Conservation (phyloP, 2,113 vertebrate genomes). For the Leptosomus discolor region DNA sequence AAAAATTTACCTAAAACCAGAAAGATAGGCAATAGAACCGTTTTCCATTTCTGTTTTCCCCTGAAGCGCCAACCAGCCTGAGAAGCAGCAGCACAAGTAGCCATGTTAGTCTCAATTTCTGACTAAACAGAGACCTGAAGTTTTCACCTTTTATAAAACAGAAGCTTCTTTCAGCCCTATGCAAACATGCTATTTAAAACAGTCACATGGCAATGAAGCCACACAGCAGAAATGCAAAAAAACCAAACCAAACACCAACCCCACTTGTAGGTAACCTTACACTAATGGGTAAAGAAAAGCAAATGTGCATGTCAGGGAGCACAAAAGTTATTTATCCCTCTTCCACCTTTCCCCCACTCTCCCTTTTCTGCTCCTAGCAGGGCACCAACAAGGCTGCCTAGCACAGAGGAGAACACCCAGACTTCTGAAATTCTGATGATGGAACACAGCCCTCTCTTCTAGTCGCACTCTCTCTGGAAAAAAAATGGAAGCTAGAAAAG, state of each 20-base stretch:
- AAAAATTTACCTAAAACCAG: conserved; percentile 71
- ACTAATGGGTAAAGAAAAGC: neutral
- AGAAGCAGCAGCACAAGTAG: conserved; percentile 17
- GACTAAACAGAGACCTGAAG: conserved; percentile 44
- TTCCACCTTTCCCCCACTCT: neutral
- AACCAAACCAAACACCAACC: neutral
- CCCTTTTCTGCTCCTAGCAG: neutral
- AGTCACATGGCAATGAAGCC: conserved; percentile 41
- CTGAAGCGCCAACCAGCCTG: neutral
- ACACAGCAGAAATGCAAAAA: conserved; percentile 1
- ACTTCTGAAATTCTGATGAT: neutral
- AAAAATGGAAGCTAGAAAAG: neutral
- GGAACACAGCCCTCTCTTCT: neutral
- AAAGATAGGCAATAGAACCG: neutral
- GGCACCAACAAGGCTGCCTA: neutral
- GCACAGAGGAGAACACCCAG: neutral
- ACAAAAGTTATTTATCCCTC: conserved; percentile 27
- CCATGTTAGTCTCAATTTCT: conserved; percentile 26
- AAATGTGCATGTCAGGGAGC: neutral
- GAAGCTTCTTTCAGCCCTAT: conserved; percentile 73
- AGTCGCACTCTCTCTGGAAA: neutral
- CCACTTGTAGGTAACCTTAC: conserved; percentile 5
- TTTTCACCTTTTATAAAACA: conserved; percentile 55
- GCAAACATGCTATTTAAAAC: conserved; percentile 64
- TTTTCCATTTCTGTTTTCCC: neutral